Evolutionary conservation across 2,888 invertebrate species (phyloP).

Genomic region (Plemyria rubiginata): DNA sequence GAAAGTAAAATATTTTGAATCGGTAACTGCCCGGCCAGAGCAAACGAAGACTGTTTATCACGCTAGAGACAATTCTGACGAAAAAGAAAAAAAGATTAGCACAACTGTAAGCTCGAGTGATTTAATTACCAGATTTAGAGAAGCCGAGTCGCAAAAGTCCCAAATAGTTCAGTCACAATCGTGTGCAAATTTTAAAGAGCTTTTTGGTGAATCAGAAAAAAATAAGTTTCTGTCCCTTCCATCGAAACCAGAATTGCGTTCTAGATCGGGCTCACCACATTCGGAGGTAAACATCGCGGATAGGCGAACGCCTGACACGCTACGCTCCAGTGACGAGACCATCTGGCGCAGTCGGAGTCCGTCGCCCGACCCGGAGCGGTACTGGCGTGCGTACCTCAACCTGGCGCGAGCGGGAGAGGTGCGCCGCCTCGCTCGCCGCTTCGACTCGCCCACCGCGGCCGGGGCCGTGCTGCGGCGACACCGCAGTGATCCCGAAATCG

Average conservation of each 20-base stretch:
- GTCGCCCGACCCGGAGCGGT: conserved; percentile 90
- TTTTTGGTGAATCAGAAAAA: conserved; percentile 90
- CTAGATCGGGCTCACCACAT: conserved; percentile 82
- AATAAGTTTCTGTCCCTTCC: conserved; percentile 85
- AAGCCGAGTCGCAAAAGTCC: conserved; percentile 54
- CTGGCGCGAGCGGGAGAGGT: conserved; percentile 92
- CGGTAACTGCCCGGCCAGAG: conserved; percentile 83
- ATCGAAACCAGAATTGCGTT: conserved; percentile 69
- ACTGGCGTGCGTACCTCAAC: conserved; percentile 88
- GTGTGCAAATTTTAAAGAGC: conserved; percentile 90
- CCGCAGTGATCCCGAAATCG: conserved; percentile 92
- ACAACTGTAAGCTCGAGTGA: conserved; percentile 21
- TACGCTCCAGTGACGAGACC: conserved; percentile 87
- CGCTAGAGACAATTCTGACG: conserved; percentile 80
- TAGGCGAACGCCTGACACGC: conserved; percentile 81
- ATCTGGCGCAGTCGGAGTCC: conserved; percentile 89
- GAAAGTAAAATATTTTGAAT: conserved; percentile 93
- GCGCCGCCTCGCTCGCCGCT: conserved; percentile 89
- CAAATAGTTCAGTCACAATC: conserved; percentile 86
- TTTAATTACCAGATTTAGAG: conserved; percentile 44
- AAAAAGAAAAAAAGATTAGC: conserved; percentile 69
- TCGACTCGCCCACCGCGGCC: conserved; percentile 88
- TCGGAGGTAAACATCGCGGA: conserved; percentile 77
- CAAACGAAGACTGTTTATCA: conserved; percentile 78
- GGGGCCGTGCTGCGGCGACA: conserved; percentile 85